Percentiles rank a stretch among this genome's conserved stretches.
phyloP scores from a whole-genome alignment of 2,113 vertebrate species.

The Tiliqua scincoides region DNA sequence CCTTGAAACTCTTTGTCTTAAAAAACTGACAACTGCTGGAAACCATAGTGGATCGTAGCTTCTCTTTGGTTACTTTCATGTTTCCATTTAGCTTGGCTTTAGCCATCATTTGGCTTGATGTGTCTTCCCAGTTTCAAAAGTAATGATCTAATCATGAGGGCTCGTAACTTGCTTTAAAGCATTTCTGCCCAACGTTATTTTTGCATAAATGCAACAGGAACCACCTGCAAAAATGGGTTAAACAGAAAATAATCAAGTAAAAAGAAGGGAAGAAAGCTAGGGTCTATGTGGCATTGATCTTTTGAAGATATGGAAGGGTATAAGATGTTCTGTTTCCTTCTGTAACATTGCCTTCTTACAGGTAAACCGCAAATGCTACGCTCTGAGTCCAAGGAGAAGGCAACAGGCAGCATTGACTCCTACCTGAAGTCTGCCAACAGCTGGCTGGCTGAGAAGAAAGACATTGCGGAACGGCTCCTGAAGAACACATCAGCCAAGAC shows the following conservation, averaged over 20 bases:
- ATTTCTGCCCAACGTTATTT: too few relatives aligned
- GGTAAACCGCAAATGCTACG: conserved; percentile 84
- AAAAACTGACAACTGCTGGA: background rate
- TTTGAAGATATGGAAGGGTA: too few relatives aligned
- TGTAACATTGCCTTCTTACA: conserved; percentile 12
- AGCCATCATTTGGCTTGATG: background rate
- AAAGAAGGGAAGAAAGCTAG: background rate
- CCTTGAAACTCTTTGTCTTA: background rate
- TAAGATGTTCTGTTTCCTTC: background rate
- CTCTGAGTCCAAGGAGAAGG: conserved; percentile 81
- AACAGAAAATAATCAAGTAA: too few relatives aligned
- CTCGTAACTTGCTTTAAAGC: background rate
- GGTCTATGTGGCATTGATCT: background rate
- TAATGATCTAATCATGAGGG: background rate
- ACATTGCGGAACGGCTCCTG: conserved; percentile 88
- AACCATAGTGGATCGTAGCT: background rate
- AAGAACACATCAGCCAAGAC: conserved; percentile 85
- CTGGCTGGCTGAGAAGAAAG: conserved; percentile 93
- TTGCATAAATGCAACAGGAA: too few relatives aligned
- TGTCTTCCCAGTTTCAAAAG: too few relatives aligned
- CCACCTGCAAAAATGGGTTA: too few relatives aligned
- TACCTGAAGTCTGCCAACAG: conserved; percentile 91
- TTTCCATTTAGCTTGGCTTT: background rate
- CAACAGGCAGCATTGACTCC: conserved; percentile 80
- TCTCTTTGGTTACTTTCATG: background rate